phyloP scores from a whole-genome alignment of 1,140 invertebrate genomes.

The Pachyrhynchus sulphureomaculatus region DNA sequence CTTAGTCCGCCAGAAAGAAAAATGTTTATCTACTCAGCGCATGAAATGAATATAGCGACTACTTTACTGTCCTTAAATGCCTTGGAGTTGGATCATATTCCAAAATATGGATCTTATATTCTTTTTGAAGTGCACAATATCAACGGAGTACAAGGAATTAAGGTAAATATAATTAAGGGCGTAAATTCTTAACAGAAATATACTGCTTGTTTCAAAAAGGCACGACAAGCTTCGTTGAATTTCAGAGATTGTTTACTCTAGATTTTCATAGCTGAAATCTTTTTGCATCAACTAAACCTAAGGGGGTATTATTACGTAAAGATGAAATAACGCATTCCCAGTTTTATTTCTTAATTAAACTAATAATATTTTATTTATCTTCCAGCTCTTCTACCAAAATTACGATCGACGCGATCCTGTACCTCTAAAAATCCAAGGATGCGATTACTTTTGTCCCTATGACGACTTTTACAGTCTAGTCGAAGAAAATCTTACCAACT shows the following conservation, averaged over 20 bases:
- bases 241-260: too few relatives aligned
- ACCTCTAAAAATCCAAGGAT: background rate
- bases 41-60: conserved; percentile 34
- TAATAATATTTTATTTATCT: background rate
- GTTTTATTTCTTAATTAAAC: background rate
- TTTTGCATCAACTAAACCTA: too few relatives aligned
- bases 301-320: background rate
- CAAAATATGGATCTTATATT: conserved; percentile 35
- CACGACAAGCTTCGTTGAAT: too few relatives aligned
- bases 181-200: too few relatives aligned
- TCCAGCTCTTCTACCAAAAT: conserved; percentile 11
- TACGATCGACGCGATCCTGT: background rate
- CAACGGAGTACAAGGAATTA: conserved; percentile 27
- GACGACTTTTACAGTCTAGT: conserved; percentile 3
- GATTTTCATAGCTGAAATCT: too few relatives aligned
- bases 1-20: conserved; percentile 4
- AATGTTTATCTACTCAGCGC: conserved; percentile 35
- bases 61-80: conserved; percentile 23
- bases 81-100: conserved; percentile 38
- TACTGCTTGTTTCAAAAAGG: too few relatives aligned
- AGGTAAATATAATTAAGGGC: conserved; percentile 11
- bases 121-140: conserved; percentile 37
- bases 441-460: conserved; percentile 7
- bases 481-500: background rate
- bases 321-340: too few relatives aligned